Percentiles rank a stretch among this genome's conserved stretches.
Conservation (phyloP, 2,113 vertebrate genomes). For the Mungos mungo region DNA sequence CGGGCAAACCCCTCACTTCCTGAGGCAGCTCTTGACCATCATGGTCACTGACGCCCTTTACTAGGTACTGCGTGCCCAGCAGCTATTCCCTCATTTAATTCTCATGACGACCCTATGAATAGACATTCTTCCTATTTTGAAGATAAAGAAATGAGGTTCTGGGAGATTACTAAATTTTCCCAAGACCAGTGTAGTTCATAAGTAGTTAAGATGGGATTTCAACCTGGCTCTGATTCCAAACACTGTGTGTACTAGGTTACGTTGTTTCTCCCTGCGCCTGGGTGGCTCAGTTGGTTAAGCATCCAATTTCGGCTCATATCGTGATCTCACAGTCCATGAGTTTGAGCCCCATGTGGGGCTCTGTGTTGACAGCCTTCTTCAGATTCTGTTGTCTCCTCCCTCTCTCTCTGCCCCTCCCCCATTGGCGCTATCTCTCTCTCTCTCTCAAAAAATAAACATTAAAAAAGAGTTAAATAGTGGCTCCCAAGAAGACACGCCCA, state of each 20-base stretch:
- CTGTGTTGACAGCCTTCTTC: too few relatives aligned
- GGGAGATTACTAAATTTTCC: not conserved
- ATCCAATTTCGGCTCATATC: too few relatives aligned
- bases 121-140: not conserved
- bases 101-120: not conserved
- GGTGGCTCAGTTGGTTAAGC: too few relatives aligned
- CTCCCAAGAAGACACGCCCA: not conserved
- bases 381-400: too few relatives aligned
- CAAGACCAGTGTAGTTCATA: not conserved
- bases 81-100: not conserved
- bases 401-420: too few relatives aligned
- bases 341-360: too few relatives aligned
- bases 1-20: not conserved
- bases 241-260: rapidly evolving
- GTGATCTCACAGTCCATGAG: too few relatives aligned
- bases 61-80: not conserved
- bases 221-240: not conserved
- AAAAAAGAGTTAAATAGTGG: not conserved
- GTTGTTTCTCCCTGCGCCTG: too few relatives aligned
- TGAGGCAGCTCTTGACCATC: not conserved
- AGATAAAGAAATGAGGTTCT: not conserved
- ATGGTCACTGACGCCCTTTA: rapidly evolving
- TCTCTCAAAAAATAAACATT: too few relatives aligned
- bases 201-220: not conserved
- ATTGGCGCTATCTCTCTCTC: rapidly evolving